Evolutionary conservation across 1,140 invertebrate species (phyloP), one percentile per base, ranked within the genome.

Genomic region (Cyclina sinensis): DNA sequence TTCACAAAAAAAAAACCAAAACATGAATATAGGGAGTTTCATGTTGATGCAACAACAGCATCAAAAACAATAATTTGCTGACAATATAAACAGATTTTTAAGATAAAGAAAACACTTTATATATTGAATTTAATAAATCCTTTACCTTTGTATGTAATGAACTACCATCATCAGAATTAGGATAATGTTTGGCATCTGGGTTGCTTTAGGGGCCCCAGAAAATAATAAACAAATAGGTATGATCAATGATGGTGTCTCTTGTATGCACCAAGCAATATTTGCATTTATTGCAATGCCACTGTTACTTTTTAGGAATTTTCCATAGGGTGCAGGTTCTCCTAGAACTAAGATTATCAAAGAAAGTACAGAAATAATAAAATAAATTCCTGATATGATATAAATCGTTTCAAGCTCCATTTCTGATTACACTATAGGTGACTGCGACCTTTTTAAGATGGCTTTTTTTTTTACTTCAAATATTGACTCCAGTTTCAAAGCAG

Each of bases 131-230:
- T n/a, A n/a, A n/a, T n/a, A n/a, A n/a, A n/a, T n/a, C n/a, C n/a
- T n/a, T n/a, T 91, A 96, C 96, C 96, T 95, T 73, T 96, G 95
- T 70, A 96, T 90, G 87, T 96, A 96, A 91, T 96, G 96, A n/a
- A 94, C 24, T 16, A 95, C 51, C 86, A 96, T 96, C 21, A 95
- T 84, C 18, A 68, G 78, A 3, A 95, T 16, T n/a, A 94, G 79
- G 11, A 96, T 86, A 57, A 90, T 82, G 89, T 95, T 96, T 9
- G 93, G 80, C n/a, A 65, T 35, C 59, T 87, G 16, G 18, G 78
- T 86, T 16, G 90, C 89, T 81, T 39, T 87, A 14, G 90, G 86
- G 0, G 84, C 73, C 1, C 27, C 24, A 21, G 46, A 85, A n/a
- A 91, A 81, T 7, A 92, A 24, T 0, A 94, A 68, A 43, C 89